Evolutionary conservation across 2,797 vertebrate species (phyloP).

Genomic region (Avahi laniger): DNA sequence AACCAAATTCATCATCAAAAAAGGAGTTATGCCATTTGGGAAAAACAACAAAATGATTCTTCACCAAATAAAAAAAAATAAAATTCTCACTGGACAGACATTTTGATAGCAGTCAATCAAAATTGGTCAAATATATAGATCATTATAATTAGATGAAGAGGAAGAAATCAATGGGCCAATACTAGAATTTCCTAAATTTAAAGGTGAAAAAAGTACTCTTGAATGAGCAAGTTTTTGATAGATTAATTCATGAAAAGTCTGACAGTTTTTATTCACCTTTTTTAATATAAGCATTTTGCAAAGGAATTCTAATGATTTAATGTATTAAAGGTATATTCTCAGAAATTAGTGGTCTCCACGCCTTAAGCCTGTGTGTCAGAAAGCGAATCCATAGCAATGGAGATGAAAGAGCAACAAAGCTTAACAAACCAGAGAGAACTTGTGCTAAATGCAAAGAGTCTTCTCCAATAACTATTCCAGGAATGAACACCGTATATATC

Average conservation of each 20-base stretch:
- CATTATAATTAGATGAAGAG: not conserved
- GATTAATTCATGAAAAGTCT: not conserved
- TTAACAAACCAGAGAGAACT: not conserved
- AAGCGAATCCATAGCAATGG: not conserved
- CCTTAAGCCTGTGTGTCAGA: not conserved
- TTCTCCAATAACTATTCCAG: not conserved
- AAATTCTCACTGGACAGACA: not conserved
- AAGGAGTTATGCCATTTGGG: not conserved
- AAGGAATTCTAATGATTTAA: slow-evolving; percentile 18
- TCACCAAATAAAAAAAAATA: not conserved
- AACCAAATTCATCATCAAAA: slow-evolving; percentile 28
- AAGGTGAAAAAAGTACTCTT: not conserved
- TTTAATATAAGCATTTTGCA: not conserved
- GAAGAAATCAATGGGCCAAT: not conserved
- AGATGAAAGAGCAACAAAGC: not conserved
- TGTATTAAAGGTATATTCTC: not conserved
- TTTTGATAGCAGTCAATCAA: not conserved
- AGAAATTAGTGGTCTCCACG: not conserved
- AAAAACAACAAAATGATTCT: slow-evolving; percentile 10
- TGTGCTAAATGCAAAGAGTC: not conserved
- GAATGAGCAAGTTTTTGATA: not conserved
- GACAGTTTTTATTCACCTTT: not conserved
- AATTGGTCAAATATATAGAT: not conserved
- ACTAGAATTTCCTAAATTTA: not conserved
- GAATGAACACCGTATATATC: not conserved